Base-by-base conservation (phyloP, 2,888 invertebrate genomes). In the Theretra japonica region DNA sequence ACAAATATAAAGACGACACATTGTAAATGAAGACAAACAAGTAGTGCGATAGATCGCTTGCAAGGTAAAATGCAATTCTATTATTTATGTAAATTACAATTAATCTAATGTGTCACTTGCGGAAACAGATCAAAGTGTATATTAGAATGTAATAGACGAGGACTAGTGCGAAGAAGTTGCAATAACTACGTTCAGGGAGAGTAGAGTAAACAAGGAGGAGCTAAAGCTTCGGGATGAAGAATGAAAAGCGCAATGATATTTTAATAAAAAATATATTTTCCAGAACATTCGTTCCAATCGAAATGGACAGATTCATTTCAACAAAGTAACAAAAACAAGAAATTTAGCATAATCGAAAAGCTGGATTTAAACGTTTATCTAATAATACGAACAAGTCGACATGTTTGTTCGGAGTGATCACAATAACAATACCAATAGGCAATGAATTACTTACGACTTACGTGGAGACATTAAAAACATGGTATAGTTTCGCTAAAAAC, bases 221-320 rank as follows among this genome's bases (percentile, higher is more conserved):
- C 88, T 79, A 69, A 84, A 86, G 85, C 90, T 86, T 89, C 90
- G 77, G 90, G 91, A 82, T 86, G 87, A 87, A 86, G 83, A 94
- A 94, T 94, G 89, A 94, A 94, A 94, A 93, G 92, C 93, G 84
- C 79, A 86, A 89, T 87, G 89, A 86, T 86, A 86, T 90, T 91
- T 90, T 88, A 86, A 81, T 87, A 90, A 92, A 85, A 91, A 93
- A 92, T 94, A 93, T 93, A 93, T 93, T 92, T 93, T 86, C 83
- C 80, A 90, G 88, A 90, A 91, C 87, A 89, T 79, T 89, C 79
- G 85, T 88, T 90, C 89, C 88, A 90, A 89, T 90, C 76, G 88
- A 89, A 89, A 92, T 90, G 92, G 92, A 94, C 92, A 93, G 90
- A 89, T 89, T 72, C 76, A 87, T 82, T 89, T 89, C 83, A 88